Base-by-base conservation (phyloP, 2,888 invertebrate genomes). In the Dicycla oo region DNA sequence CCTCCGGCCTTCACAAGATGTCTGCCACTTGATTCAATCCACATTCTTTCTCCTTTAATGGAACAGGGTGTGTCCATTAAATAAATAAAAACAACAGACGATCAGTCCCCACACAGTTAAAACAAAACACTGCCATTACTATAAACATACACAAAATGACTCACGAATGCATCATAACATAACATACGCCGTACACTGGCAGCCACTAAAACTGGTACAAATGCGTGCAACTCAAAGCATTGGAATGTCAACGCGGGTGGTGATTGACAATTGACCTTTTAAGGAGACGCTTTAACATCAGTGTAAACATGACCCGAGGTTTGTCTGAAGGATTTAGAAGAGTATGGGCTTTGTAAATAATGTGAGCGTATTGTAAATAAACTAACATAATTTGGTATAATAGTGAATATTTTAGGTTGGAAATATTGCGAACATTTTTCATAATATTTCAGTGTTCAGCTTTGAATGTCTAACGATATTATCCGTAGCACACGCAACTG, bases 181-280 rank as follows among this genome's bases (percentile, higher is more conserved):
- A 81, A 76, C 72, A 76, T 76, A 81, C 61, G 61, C 30, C 62
- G 63, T 81, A 80, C 82, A 85, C 82, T 85, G 79, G 70, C 73
- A 80, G 81, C 72, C 82, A 88, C 83, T 81, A 84, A 83, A 86
- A 86, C 85, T 83, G 82, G 81, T 80, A 86, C 83, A 78, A 86
- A 85, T 82, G 80, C 85, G 85, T 82, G 80, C 86, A 87, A 82
- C 83, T 86, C 86, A 87, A 87, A 87, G 78, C 83, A 65, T 81
- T 78, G 90, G 90, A 91, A 92, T 93, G 91, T 91, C 91, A 91
- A 90, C 89, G 88, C 88, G 88, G 86, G 85, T 87, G 87, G 88
- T 88, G 89, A 90, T 91, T 91, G 91, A 91, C 91, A 91, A 91
- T 88, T 92, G 91, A 91, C 91, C 90, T 92, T 88, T 91, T 91